Base-by-base conservation (phyloP, 2,888 invertebrate species). In the Aphrophora alni region DNA sequence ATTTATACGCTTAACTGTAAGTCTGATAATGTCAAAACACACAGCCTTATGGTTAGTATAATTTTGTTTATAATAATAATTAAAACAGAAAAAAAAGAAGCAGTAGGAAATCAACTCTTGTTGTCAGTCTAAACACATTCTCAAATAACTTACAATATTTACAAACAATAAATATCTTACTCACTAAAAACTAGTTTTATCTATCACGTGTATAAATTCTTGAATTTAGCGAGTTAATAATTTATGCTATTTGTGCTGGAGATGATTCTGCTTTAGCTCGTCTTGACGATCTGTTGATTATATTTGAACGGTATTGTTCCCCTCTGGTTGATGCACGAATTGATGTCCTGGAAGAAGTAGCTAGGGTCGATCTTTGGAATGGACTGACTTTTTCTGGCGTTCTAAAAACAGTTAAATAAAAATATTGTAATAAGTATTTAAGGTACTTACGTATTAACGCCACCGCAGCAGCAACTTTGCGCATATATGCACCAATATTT, bases 301-400 rank as follows among this genome's bases (percentile, higher is more conserved):
- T 72, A 75, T 82, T 84, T 10, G 85, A 85, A 75, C 85, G 80
- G 79, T 82, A 84, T 10, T 82, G 89, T 87, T 93, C 93, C 0
- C 93, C 94, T 21, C 93, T 89, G 25, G 92, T 89, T 0, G 92
- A 91, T 0, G 92, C 92, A 78, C 91, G 89, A 81, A 92, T 88
- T 0, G 93, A 93, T 75, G 91, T 90, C 77, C 90, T 87, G 38
- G 88, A 85, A 59, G 88, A 87, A 10, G 72, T 74, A 25, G 75
- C 33, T n/a, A 27, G 28, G n/a, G 51, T 51, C n/a, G 81, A 77
- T 74, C 84, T 77, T 51, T 83, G 81, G 72, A 83, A 78, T 27
- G 77, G 86, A 1, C 89, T 88, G 51, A 88, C 86, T 86, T 78
- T 88, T 87, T 80, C 88, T 88, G 82, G 68, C 80, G 80, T 85